Evolutionary conservation across 2,797 vertebrate species (phyloP), one percentile per base, ranked within the genome.

Genomic region (Fistularia tabacaria): DNA sequence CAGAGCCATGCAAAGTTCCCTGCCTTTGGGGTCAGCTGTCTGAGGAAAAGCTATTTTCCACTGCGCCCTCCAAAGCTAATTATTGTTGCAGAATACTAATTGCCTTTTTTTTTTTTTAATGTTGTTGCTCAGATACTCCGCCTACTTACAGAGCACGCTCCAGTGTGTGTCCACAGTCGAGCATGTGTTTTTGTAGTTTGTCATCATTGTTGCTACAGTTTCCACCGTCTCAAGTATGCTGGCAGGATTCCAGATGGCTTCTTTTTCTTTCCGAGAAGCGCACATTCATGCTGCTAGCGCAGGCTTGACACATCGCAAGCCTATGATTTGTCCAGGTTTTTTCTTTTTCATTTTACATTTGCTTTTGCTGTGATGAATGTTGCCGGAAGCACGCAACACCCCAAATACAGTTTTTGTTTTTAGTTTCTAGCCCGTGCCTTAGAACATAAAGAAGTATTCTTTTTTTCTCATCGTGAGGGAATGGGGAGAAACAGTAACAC

Each of bases 1-100:
- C 77, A 79, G 73, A 84, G 76, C 72, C 75, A 9, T 9, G 73
- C 75, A 74, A 52, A 73, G 63, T 71, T 74, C 36, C 57, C 25
- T 3, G 25, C 36, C 61, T 71, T 57, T 7, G 1, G 68, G 62
- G 66, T 76, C 64, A 42, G 51, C 58, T 4, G 12, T 70, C 39
- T 36, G 50, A 74, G 54, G 54, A 41, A n/a, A 65, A 71, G 48
- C 56, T 51, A 6, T 73, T 54, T 58, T 46, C 38, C 42, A 8
- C 44, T 70, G 64, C 41, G 6, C 62, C 62, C 45, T 63, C 46
- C 38, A 58, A 36, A 6, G 38, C 25, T 62, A 63, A 55, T 69
- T 48, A 56, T 59, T 12, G 43, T 54, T 57, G 45, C 42, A 5
- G 57, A 65, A 64, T 66, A 51, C 54, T 62, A 46, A 59, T 49